phyloP scores from a whole-genome alignment of 2,888 invertebrate genomes.

The Sphaeridia pumilis region DNA sequence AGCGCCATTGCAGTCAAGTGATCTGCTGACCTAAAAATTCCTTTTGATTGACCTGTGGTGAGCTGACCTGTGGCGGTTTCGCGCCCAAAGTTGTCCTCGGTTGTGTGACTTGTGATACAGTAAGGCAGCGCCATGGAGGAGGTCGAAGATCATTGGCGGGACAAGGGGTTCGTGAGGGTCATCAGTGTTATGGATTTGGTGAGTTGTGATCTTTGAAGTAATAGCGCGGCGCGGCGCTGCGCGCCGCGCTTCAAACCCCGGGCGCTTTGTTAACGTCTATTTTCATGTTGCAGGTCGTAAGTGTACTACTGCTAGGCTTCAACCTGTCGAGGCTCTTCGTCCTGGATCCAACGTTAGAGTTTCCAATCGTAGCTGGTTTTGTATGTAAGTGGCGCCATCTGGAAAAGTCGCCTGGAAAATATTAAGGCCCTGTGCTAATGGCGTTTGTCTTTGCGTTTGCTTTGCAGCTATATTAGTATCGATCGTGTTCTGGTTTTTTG shows the following conservation, averaged over 20 bases:
- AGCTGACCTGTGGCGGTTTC: too few relatives aligned
- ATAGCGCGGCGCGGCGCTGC: too few relatives aligned
- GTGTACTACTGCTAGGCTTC: slow-evolving; percentile 11
- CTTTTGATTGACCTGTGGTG: too few relatives aligned
- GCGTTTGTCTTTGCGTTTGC: background rate
- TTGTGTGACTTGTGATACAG: too few relatives aligned
- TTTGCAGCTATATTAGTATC: slow-evolving; percentile 14
- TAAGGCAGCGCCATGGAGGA: slow-evolving; percentile 12
- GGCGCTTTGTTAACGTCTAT: too few relatives aligned
- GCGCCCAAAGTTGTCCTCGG: too few relatives aligned
- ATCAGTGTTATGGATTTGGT: slow-evolving; percentile 10
- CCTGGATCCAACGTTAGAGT: slow-evolving; percentile 2
- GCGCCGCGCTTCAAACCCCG: background rate
- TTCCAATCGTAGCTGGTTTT: slow-evolving; percentile 1
- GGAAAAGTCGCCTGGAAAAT: too few relatives aligned
- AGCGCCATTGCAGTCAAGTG: too few relatives aligned
- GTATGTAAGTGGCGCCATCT: slow-evolving; percentile 7
- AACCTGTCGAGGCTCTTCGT: slow-evolving; percentile 12
- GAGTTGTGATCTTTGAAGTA: background rate
- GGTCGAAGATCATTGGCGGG: slow-evolving; percentile 14
- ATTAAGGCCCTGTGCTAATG: background rate
- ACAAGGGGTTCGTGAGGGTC: slow-evolving; percentile 13
- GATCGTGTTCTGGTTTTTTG: slow-evolving; percentile 13
- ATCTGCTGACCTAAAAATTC: too few relatives aligned
- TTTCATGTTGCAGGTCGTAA: slow-evolving; percentile 6